These are phyloP conservation scores for Pollenia angustigena DNA, from an alignment of 2,888 invertebrate species.

Conservation along the genomic window DNA sequence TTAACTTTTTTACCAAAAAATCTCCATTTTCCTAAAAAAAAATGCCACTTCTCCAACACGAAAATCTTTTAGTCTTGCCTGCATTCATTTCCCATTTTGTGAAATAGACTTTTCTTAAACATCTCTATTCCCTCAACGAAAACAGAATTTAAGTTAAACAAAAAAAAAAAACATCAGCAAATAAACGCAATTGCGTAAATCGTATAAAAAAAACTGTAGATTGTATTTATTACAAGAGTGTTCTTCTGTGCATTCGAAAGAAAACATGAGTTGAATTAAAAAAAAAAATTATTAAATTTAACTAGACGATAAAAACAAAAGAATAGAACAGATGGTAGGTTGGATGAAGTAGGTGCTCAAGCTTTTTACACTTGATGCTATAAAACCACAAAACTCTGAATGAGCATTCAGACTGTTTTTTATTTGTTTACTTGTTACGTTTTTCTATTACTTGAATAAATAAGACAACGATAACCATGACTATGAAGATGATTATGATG, in stretches of 20 bases:
- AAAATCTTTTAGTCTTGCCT: not conserved
- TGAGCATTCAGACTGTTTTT: slow-evolving; percentile 46
- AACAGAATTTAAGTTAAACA: not conserved
- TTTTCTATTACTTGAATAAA: slow-evolving; percentile 40
- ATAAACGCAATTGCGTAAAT: slow-evolving; percentile 69
- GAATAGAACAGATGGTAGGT: slow-evolving; percentile 21
- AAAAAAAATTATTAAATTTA: slow-evolving; percentile 47
- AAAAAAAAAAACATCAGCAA: not conserved
- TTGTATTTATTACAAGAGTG: slow-evolving; percentile 12
- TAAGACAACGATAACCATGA: slow-evolving; percentile 22
- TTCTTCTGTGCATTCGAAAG: slow-evolving; percentile 14
- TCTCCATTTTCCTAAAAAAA: not conserved
- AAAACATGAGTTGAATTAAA: slow-evolving; percentile 8
- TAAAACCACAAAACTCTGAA: slow-evolving; percentile 65
- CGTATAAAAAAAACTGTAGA: slow-evolving; percentile 54
- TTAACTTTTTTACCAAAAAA: not conserved
- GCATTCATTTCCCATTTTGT: not conserved
- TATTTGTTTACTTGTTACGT: not conserved
- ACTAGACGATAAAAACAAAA: slow-evolving; percentile 47
- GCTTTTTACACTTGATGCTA: slow-evolving; percentile 41
- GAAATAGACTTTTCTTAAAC: slow-evolving; percentile 24
- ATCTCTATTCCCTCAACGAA: slow-evolving; percentile 27
- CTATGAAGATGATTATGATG: slow-evolving; percentile 20
- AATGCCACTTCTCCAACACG: no score
- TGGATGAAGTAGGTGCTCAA: slow-evolving; percentile 31